Percentiles rank a stretch among this genome's conserved stretches.
phyloP scores from a whole-genome alignment of 2,888 invertebrate genomes.

The Tachina grossa region DNA sequence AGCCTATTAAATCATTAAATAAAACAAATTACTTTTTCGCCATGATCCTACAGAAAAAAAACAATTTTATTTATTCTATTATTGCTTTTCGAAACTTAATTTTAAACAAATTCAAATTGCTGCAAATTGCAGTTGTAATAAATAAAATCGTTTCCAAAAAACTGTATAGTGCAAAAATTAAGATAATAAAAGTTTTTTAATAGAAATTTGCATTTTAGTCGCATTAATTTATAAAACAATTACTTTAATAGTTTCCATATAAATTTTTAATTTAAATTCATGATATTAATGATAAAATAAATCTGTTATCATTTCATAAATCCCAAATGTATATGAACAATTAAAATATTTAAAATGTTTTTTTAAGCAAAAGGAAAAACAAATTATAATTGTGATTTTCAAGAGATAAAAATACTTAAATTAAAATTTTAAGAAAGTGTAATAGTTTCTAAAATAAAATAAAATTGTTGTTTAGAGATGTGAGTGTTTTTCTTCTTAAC shows the following conservation, averaged over 20 bases:
- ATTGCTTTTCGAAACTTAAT: too few species aligned
- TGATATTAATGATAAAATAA: slow-evolving; percentile 48
- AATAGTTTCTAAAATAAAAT: neutral
- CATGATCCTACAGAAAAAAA: too few species aligned
- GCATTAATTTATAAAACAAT: neutral
- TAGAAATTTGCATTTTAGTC: slow-evolving; percentile 18
- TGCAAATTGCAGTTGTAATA: too few species aligned
- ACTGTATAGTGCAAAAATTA: too few species aligned
- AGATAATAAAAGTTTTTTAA: too few species aligned
- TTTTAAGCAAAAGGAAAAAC: neutral
- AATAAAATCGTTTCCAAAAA: too few species aligned
- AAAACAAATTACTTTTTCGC: too few species aligned
- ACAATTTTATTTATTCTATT: too few species aligned
- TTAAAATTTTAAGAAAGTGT: slow-evolving; percentile 9
- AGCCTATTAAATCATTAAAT: too few species aligned
- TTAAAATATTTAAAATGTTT: slow-evolving; percentile 39
- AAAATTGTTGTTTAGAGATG: neutral
- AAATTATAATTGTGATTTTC: slow-evolving; percentile 11
- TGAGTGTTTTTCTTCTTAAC: too few species aligned
- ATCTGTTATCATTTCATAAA: slow-evolving; percentile 46
- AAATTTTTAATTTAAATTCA: slow-evolving; percentile 45
- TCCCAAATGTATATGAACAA: slow-evolving; percentile 34
- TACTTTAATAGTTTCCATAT: slow-evolving; percentile 11
- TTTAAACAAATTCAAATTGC: too few species aligned
- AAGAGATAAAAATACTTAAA: slow-evolving; percentile 10